Evolutionary conservation across 2,797 vertebrate species (phyloP), one percentile per base, ranked within the genome.

Genomic region (Nyctalus aviator): DNA sequence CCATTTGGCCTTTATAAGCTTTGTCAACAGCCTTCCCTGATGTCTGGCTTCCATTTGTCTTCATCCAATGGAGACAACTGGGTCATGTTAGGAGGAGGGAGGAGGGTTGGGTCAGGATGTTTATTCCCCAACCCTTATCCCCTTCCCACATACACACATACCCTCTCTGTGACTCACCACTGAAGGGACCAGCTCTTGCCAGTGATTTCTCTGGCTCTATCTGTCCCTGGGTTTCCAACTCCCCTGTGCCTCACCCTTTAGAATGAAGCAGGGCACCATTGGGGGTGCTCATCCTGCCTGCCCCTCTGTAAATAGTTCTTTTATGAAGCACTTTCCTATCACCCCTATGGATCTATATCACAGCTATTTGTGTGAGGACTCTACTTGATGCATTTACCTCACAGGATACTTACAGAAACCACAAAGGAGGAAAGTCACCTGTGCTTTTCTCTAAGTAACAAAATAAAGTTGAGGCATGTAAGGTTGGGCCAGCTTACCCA

Each of bases 391-490:
- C 2, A 21, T 6, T 4, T 1, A 46, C 11, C 66, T 46, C 25
- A 57, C 2, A 10, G 44, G 77, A 44, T 35, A 0, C 50, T 10
- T 20, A 50, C 25, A n/a, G 5, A 18, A 35, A 23, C 37, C 50
- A 30, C 0, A 0, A 25, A 27, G 10, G 53, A 46, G 21, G 21
- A 21, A 53, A 5, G 2, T 35, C 32, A 6, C 1, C 2, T 0
- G 0, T 9, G 2, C 21, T 57, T 46, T 10, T 37, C 64, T 83
- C 88, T 73, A 44, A 20, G 20, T 35, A 30, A 59, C 0, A 32
- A 18, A 18, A 48, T 27, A 14, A 75, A 35, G 50, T 25, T 8
- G 44, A 32, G 21, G 44, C 1, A 0, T 7, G 1, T 27, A 66
- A 5, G 27, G 15, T 1, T 21, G 44, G 53, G 1, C 66, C 35